A percentile compares a stretch with the other conserved stretches of the same genome.
phyloP scores from a whole-genome alignment of 2,113 vertebrate genomes.

The Sphaerodactylus townsendi region DNA sequence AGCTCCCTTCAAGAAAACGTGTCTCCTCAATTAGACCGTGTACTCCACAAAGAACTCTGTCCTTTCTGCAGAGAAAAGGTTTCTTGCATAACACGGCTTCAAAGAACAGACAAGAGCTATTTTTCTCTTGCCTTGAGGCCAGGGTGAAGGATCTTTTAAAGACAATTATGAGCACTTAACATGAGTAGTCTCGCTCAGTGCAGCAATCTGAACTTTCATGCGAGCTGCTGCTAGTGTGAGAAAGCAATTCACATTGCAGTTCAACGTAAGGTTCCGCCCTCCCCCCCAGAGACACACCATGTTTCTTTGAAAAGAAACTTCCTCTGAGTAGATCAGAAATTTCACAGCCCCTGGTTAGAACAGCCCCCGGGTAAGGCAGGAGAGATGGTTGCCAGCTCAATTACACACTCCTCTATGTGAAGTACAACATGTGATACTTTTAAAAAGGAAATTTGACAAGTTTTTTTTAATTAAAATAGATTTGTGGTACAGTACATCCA shows the following conservation, averaged over 20 bases:
- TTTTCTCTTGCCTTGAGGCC: neutral
- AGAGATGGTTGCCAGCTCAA: neutral
- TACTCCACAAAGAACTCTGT: neutral
- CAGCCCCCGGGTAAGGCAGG: neutral
- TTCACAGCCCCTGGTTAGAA: constrained; percentile 2
- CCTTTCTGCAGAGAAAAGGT: neutral
- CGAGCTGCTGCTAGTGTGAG: neutral
- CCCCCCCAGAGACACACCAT: neutral
- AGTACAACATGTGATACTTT: neutral
- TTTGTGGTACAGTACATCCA: neutral
- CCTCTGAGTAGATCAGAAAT: neutral
- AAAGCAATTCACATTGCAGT: neutral
- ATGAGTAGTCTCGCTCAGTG: neutral
- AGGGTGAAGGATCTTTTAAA: neutral
- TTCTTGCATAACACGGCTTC: neutral
- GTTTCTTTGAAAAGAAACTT: neutral
- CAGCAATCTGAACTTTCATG: neutral
- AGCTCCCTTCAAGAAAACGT: neutral
- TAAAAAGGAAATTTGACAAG: constrained; percentile 12
- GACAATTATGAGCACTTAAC: constrained; percentile 1
- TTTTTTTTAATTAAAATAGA: neutral
- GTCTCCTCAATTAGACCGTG: neutral
- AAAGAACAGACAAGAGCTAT: neutral
- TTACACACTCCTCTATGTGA: neutral
- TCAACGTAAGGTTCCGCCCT: neutral